Percentiles rank a stretch among this genome's conserved stretches.
Conservation (phyloP, 2,113 vertebrate species). For the Oryzias woworae region DNA sequence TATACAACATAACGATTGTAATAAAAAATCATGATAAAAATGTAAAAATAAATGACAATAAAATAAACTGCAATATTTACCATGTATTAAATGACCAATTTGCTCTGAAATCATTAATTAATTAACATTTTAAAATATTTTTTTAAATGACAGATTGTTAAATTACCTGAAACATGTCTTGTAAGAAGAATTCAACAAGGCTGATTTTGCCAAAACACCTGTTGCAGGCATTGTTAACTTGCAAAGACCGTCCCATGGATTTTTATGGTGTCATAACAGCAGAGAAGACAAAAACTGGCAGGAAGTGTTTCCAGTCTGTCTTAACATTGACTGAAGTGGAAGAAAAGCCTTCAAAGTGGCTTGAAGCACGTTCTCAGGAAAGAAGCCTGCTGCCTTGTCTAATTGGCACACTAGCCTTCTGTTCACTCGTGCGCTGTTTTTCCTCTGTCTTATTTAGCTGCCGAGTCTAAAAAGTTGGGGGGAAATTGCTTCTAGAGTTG, state of each 20-base stretch:
- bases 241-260: neutral
- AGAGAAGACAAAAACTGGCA: constrained; percentile 35
- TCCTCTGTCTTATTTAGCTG: constrained; percentile 47
- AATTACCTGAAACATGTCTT: too few species aligned
- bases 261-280: constrained; percentile 25
- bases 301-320: constrained; percentile 30
- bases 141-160: too few species aligned
- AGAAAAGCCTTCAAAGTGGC: constrained; percentile 46
- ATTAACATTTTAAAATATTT: too few species aligned
- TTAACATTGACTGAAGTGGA: constrained; percentile 45
- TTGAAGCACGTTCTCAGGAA: constrained; percentile 48
- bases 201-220: too few species aligned
- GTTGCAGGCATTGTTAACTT: too few species aligned
- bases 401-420: constrained; percentile 70
- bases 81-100: too few species aligned
- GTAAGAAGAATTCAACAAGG: too few species aligned
- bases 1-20: too few species aligned
- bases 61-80: too few species aligned
- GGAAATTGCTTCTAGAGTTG: constrained; percentile 41
- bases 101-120: too few species aligned
- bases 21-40: too few species aligned
- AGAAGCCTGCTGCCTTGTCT: constrained; percentile 60
- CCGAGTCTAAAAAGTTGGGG: constrained; percentile 48
- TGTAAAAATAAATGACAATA: too few species aligned
- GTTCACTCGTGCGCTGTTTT: constrained; percentile 58